phyloP scores from a whole-genome alignment of 2,888 invertebrate species.

The Caenorhabditis uteleia region DNA sequence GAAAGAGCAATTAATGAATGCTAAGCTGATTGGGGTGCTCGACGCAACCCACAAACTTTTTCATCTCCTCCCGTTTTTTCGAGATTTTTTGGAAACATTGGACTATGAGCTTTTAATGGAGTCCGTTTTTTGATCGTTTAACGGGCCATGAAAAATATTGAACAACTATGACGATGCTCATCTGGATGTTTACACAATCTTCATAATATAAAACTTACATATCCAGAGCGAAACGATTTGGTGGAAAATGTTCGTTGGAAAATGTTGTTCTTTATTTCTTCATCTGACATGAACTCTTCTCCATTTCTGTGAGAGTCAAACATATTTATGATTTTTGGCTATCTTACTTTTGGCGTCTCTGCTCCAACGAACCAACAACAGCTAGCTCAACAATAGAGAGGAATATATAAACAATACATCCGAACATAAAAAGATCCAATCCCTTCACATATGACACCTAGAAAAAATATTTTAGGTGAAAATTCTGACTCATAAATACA shows the following conservation, averaged over 20 bases:
- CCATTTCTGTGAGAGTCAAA: slow-evolving; percentile 6
- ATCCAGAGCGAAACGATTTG: slow-evolving; percentile 50
- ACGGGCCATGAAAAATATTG: neutral
- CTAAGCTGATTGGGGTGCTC: too few species aligned
- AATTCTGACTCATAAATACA: neutral
- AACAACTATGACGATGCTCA: too few species aligned
- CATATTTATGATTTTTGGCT: neutral
- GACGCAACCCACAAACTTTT: too few species aligned
- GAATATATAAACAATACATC: slow-evolving; percentile 67
- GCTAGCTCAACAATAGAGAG: slow-evolving; percentile 60
- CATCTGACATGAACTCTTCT: slow-evolving; percentile 54
- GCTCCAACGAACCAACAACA: slow-evolving; percentile 48
- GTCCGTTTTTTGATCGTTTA: neutral
- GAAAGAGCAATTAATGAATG: too few species aligned
- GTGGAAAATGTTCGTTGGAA: slow-evolving; percentile 56
- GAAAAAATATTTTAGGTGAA: slow-evolving; percentile 7
- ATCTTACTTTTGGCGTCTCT: slow-evolving; percentile 13
- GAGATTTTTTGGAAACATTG: slow-evolving; percentile 4
- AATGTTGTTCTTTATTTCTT: slow-evolving; percentile 51
- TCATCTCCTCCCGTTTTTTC: too few species aligned
- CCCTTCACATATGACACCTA: slow-evolving; percentile 68
- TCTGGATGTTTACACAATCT: too few species aligned
- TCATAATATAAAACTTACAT: slow-evolving; percentile 44
- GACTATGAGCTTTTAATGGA: slow-evolving; percentile 6
- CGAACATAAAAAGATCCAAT: slow-evolving; percentile 68